A percentile compares a stretch with the other conserved stretches of the same genome.
Conservation (phyloP, 1,140 invertebrate species). For the Lepidurus arcticus region DNA sequence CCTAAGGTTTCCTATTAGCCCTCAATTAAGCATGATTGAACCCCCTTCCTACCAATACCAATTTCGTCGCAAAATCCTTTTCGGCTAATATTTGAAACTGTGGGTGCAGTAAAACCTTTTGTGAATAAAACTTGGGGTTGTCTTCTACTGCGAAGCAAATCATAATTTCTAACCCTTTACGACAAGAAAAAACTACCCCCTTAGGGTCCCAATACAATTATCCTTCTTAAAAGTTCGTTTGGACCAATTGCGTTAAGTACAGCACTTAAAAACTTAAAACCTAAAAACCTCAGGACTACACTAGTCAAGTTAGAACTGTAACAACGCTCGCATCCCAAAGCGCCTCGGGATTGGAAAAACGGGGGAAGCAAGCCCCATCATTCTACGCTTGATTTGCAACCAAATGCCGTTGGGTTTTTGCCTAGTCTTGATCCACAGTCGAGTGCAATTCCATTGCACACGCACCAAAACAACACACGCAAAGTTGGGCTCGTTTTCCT, state of each 20-base stretch:
- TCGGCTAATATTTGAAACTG: not conserved
- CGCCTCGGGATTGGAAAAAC: not conserved
- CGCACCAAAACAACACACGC: not conserved
- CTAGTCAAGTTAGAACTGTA: too few relatives aligned
- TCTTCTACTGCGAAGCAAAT: too few relatives aligned
- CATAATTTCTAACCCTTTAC: too few relatives aligned
- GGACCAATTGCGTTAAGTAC: too few relatives aligned
- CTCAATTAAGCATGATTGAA: not conserved
- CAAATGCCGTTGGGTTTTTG: not conserved
- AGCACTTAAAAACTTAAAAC: too few relatives aligned
- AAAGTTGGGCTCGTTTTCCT: not conserved
- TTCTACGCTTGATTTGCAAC: slow-evolving; percentile 19
- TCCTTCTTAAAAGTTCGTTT: too few relatives aligned
- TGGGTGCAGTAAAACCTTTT: too few relatives aligned
- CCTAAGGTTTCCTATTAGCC: slow-evolving; percentile 2
- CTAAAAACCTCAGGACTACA: too few relatives aligned
- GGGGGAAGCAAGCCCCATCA: not conserved
- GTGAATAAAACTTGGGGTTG: too few relatives aligned
- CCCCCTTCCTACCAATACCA: not conserved
- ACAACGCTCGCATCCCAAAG: not conserved
- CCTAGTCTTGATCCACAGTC: not conserved
- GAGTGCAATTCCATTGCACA: not conserved
- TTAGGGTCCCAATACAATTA: too few relatives aligned
- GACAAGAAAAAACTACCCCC: too few relatives aligned
- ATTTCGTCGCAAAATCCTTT: not conserved